Evolutionary conservation across 2,797 vertebrate genomes (phyloP).

Genomic region (Danio choprae): DNA sequence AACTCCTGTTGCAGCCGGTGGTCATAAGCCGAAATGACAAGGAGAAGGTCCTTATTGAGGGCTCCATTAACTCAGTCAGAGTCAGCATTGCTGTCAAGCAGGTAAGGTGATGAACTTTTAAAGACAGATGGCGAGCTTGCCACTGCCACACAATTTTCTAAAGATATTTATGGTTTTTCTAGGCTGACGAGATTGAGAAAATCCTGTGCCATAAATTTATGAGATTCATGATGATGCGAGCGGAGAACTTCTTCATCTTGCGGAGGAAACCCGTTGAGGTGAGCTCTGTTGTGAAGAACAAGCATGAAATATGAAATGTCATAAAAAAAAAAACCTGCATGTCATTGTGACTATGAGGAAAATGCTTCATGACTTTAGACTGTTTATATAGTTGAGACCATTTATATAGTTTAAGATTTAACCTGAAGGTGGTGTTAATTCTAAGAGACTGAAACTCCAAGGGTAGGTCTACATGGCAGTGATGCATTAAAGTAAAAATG

Average conservation of each 20-base stretch:
- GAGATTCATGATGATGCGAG: constrained; percentile 99
- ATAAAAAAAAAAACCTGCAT: no score
- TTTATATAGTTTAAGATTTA: no score
- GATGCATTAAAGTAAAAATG: no score
- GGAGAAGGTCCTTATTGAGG: constrained; percentile 96
- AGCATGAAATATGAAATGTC: no score
- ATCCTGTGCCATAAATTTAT: constrained; percentile 99
- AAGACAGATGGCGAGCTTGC: neutral
- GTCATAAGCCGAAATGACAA: constrained; percentile 98
- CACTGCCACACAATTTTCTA: neutral
- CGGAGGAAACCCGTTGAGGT: constrained; percentile 97
- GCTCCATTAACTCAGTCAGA: constrained; percentile 96
- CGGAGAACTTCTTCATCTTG: constrained; percentile 98
- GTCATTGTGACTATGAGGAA: no score
- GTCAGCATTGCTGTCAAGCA: constrained; percentile 99
- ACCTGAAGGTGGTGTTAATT: no score
- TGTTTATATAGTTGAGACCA: no score
- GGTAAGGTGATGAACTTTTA: constrained; percentile 71
- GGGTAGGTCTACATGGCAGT: no score
- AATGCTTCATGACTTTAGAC: no score
- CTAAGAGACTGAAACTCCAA: no score
- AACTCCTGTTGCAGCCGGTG: constrained; percentile 93
- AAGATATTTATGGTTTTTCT: constrained; percentile 5
- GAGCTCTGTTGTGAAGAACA: constrained; percentile 27
- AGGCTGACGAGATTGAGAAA: constrained; percentile 99